Percentiles rank a stretch among this genome's conserved stretches.
These are phyloP conservation scores for Nasonia longicornis DNA, from an alignment of 1,140 invertebrate genomes.

Conservation along the genomic window DNA sequence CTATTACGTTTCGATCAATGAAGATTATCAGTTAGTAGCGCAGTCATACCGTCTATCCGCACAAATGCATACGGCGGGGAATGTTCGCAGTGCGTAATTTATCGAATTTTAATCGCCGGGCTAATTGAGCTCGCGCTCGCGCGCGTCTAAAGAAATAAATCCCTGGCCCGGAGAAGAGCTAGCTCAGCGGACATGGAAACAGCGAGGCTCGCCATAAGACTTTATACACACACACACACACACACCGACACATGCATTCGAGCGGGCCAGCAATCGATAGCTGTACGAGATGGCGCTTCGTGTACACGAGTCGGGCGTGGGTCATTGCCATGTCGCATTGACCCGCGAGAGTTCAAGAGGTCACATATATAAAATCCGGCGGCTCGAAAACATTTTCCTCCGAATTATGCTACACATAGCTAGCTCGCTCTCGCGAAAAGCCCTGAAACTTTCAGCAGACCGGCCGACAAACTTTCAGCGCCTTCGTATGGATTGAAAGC, in stretches of 20 bases:
- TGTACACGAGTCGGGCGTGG: not conserved
- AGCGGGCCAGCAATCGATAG: not conserved
- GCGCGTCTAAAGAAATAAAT: not conserved
- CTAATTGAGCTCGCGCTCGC: not conserved
- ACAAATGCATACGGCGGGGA: too few relatives aligned
- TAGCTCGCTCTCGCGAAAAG: not conserved
- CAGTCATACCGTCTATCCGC: not conserved
- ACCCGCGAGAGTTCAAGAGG: not conserved
- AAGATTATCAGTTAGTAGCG: slow-evolving; percentile 1
- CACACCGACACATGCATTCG: not conserved
- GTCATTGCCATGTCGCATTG: not conserved
- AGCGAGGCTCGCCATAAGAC: not conserved
- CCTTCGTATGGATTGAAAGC: not conserved
- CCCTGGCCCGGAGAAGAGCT: not conserved
- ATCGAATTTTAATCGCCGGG: not conserved
- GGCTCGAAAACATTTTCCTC: slow-evolving; percentile 13
- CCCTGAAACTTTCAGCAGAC: slow-evolving; percentile 1
- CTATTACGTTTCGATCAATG: not conserved
- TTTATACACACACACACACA: too few relatives aligned
- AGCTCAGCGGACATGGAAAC: not conserved
- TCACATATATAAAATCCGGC: not conserved
- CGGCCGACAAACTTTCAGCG: not conserved
- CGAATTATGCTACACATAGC: not conserved
- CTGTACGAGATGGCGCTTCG: not conserved
- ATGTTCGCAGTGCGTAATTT: not conserved